phyloP scores from a whole-genome alignment of 2,888 invertebrate species.

The Nomada goodeniana region DNA sequence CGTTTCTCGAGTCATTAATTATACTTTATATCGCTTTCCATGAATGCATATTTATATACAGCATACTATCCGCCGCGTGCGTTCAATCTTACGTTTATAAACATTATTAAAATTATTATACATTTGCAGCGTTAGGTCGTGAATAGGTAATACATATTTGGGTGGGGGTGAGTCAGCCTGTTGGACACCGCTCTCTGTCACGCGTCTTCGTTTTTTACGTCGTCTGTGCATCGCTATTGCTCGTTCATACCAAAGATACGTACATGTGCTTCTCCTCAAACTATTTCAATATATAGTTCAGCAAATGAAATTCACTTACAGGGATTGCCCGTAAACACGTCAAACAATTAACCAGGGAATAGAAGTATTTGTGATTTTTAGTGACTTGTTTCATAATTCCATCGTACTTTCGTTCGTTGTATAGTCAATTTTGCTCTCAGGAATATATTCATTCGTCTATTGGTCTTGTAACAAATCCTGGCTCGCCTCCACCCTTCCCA shows the following conservation, averaged over 20 bases:
- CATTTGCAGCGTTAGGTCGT: conserved; percentile 78
- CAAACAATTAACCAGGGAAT: no score
- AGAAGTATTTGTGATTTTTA: neutral
- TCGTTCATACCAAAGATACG: neutral
- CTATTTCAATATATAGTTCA: no score
- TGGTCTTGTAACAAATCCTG: neutral
- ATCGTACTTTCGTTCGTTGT: conserved; percentile 33
- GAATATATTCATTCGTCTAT: neutral
- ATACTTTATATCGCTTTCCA: conserved; percentile 68
- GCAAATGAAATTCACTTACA: no score
- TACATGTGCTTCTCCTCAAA: no score
- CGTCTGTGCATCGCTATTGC: neutral
- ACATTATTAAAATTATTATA: conserved; percentile 84
- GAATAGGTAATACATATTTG: conserved; percentile 63
- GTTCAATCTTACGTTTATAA: conserved; percentile 80
- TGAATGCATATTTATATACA: conserved; percentile 81
- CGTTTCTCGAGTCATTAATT: conserved; percentile 79
- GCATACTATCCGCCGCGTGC: conserved; percentile 71
- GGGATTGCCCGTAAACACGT: no score
- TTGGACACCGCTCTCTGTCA: conserved; percentile 4
- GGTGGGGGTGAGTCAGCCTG: conserved; percentile 45
- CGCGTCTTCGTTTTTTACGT: neutral
- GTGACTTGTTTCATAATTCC: neutral
- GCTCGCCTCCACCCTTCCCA: conserved; percentile 31
- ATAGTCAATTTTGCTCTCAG: conserved; percentile 10